Evolutionary conservation across 2,888 invertebrate genomes (phyloP).

Genomic region (Platycnemis pennipes): DNA sequence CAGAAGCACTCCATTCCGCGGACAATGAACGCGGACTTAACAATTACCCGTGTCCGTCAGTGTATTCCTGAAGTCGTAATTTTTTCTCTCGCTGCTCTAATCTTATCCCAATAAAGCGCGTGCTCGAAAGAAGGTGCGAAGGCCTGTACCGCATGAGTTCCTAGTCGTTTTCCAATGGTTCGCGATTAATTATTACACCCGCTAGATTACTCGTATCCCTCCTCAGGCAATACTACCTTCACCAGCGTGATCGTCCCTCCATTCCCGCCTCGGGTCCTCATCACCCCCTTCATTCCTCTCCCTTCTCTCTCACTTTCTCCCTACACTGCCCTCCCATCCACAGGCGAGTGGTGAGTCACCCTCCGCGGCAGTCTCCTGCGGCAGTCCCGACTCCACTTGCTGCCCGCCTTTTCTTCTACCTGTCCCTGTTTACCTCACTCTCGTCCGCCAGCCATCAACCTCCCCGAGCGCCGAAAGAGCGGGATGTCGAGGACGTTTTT

Average conservation of each 20-base stretch:
- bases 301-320: neutral
- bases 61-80: neutral
- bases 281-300: neutral
- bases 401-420: conserved; percentile 19
- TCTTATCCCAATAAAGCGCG: neutral
- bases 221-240: neutral
- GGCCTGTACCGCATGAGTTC: neutral
- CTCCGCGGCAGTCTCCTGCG: neutral
- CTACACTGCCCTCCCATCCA: neutral
- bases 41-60: neutral
- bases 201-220: neutral
- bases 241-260: neutral
- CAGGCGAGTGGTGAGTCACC: conserved; percentile 13
- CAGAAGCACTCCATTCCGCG: neutral
- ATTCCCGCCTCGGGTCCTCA: neutral
- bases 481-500: neutral
- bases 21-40: neutral
- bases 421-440: neutral
- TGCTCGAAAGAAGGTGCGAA: neutral
- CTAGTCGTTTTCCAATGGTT: neutral
- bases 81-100: neutral
- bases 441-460: neutral
- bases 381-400: conserved; percentile 17
- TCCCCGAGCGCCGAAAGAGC: neutral
- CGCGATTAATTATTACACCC: neutral